Conservation (phyloP, 2,888 invertebrate genomes). For the Schrankia costaestrigalis region DNA sequence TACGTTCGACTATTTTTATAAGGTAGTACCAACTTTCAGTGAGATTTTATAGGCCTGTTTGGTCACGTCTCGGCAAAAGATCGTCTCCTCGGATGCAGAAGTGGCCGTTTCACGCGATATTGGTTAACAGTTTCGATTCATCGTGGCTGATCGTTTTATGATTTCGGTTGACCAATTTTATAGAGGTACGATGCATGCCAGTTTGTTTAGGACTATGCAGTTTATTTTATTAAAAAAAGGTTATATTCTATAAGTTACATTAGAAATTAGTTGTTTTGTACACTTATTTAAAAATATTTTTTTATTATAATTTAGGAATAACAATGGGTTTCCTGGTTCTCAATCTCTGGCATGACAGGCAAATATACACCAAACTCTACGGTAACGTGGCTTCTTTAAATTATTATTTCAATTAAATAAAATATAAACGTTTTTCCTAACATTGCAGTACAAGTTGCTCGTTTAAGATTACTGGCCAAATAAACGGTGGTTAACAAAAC, state of each 20-base stretch:
- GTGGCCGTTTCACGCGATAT: slow-evolving; percentile 57
- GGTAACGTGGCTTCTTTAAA: too few species aligned
- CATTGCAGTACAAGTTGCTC: slow-evolving; percentile 7
- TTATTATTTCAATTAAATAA: too few species aligned
- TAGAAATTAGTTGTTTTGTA: too few species aligned
- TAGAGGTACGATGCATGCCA: slow-evolving; percentile 30
- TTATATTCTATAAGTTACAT: too few species aligned
- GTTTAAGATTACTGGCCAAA: slow-evolving; percentile 19
- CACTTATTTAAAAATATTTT: too few species aligned
- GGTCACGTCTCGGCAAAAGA: slow-evolving; percentile 68
- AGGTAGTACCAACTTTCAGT: slow-evolving; percentile 46
- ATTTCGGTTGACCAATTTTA: slow-evolving; percentile 54
- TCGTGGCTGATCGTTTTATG: slow-evolving; percentile 68
- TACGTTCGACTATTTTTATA: slow-evolving; percentile 63
- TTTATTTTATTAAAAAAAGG: too few species aligned
- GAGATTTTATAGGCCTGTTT: slow-evolving; percentile 68
- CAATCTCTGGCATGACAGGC: too few species aligned
- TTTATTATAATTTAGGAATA: too few species aligned
- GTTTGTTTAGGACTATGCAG: slow-evolving; percentile 22
- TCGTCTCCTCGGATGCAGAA: slow-evolving; percentile 55
- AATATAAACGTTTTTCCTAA: slow-evolving; percentile 7
- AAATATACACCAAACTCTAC: too few species aligned
- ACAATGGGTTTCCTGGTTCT: too few species aligned
- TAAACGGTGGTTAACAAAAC: slow-evolving; percentile 28
- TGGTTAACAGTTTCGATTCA: slow-evolving; percentile 64